A percentile compares a stretch with the other conserved stretches of the same genome.
phyloP scores from a whole-genome alignment of 2,797 vertebrate genomes.

The Lithobates sylvaticus region DNA sequence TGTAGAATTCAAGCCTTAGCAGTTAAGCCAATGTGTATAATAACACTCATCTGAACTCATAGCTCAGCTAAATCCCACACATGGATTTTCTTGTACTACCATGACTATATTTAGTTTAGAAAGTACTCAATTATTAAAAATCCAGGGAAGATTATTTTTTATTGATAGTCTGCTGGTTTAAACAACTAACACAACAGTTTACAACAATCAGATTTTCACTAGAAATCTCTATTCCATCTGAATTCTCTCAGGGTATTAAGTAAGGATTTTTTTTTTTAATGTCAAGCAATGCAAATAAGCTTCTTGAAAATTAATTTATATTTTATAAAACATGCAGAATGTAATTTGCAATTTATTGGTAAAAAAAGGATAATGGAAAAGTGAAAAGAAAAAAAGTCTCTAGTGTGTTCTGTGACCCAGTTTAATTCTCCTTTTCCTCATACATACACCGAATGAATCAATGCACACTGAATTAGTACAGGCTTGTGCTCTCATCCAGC shows the following conservation, averaged over 20 bases:
- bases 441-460: slow-evolving; percentile 57
- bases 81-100: neutral
- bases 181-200: slow-evolving; percentile 21
- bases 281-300: slow-evolving; percentile 10
- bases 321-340: slow-evolving; percentile 15
- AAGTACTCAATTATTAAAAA: slow-evolving; percentile 6
- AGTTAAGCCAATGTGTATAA: neutral
- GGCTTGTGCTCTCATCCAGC: slow-evolving; percentile 60
- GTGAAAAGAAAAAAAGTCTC: neutral
- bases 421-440: slow-evolving; percentile 40
- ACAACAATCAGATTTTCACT: slow-evolving; percentile 31
- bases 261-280: slow-evolving; percentile 27
- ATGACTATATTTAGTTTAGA: slow-evolving; percentile 3
- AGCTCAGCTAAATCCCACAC: neutral
- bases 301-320: slow-evolving; percentile 22
- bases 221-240: slow-evolving; percentile 25
- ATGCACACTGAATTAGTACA: slow-evolving; percentile 61
- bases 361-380: slow-evolving; percentile 32
- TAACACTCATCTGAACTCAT: neutral
- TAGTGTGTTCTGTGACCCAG: slow-evolving; percentile 57
- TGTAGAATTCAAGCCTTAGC: no score
- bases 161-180: slow-evolving; percentile 19
- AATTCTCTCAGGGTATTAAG: slow-evolving; percentile 40
- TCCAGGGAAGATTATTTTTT: neutral
- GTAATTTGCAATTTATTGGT: slow-evolving; percentile 30